Evolutionary conservation across 2,113 vertebrate genomes (phyloP).

Genomic region (Saguinus midas): DNA sequence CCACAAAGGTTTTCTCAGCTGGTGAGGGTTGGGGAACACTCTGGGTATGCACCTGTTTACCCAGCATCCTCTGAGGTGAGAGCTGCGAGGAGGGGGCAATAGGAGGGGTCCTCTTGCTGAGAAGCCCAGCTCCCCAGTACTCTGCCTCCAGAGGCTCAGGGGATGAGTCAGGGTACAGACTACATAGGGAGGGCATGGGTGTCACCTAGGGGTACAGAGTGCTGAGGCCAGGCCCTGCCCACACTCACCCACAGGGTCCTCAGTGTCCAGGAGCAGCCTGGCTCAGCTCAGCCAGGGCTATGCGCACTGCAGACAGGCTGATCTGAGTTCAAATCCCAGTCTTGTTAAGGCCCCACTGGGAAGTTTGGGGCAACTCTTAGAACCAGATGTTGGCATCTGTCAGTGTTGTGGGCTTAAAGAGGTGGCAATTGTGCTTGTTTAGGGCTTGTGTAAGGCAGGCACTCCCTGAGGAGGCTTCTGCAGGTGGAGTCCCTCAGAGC

Average conservation of each 20-base stretch:
- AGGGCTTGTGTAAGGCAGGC: neutral
- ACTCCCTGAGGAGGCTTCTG: neutral
- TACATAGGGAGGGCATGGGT: rapidly evolving
- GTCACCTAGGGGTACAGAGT: neutral
- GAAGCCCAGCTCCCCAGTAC: neutral
- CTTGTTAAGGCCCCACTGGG: neutral
- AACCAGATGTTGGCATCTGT: neutral
- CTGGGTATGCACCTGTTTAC: neutral
- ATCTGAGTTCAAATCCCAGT: neutral
- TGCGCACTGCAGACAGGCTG: neutral
- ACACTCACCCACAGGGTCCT: neutral
- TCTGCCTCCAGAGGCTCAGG: neutral
- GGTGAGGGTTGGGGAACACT: neutral
- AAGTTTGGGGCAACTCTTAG: neutral
- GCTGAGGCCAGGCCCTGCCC: neutral
- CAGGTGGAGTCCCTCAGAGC: neutral
- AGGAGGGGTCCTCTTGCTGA: neutral
- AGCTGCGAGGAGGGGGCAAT: too few relatives aligned
- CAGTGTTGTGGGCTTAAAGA: neutral
- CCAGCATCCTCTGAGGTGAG: neutral
- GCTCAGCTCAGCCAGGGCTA: neutral
- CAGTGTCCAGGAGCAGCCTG: neutral
- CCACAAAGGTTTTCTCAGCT: neutral
- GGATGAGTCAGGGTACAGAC: rapidly evolving
- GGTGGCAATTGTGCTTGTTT: neutral